phyloP scores from a whole-genome alignment of 2,113 vertebrate species.

The Candoia aspera region DNA sequence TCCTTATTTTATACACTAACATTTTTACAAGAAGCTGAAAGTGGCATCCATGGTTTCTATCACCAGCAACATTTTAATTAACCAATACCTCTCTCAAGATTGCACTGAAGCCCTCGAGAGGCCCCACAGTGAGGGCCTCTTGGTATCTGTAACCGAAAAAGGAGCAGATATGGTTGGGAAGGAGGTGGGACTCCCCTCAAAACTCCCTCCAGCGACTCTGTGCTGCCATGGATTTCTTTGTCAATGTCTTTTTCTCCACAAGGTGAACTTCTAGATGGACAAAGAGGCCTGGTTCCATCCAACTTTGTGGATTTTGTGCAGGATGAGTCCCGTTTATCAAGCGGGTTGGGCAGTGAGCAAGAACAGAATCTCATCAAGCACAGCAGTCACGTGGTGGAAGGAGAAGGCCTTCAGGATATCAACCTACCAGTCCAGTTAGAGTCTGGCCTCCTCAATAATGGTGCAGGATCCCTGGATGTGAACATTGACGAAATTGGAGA shows the following conservation, averaged over 20 bases:
- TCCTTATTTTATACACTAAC: too few species aligned
- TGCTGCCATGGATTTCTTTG: neutral
- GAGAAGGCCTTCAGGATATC: conserved; percentile 72
- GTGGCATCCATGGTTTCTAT: too few species aligned
- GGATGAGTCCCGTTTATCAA: conserved; percentile 77
- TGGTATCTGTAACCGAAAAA: neutral
- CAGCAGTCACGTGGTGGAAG: conserved; percentile 44
- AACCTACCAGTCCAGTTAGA: conserved; percentile 68
- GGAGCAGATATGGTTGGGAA: neutral
- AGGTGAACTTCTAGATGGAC: conserved; percentile 96
- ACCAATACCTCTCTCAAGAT: neutral
- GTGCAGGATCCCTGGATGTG: conserved; percentile 84
- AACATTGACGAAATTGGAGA: conserved; percentile 92
- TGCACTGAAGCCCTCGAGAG: neutral
- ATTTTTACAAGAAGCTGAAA: too few species aligned
- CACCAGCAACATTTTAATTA: neutral
- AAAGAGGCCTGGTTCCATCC: conserved; percentile 93
- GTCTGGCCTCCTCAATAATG: conserved; percentile 73
- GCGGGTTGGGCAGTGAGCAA: conserved; percentile 78
- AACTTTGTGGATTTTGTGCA: conserved; percentile 97
- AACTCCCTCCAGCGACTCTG: neutral
- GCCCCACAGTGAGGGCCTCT: neutral
- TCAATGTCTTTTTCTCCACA: conserved; percentile 24
- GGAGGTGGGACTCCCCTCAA: too few species aligned
- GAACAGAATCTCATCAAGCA: conserved; percentile 80